Conservation (phyloP, 2,797 vertebrate species). For the Scomberomorus guttatus region DNA sequence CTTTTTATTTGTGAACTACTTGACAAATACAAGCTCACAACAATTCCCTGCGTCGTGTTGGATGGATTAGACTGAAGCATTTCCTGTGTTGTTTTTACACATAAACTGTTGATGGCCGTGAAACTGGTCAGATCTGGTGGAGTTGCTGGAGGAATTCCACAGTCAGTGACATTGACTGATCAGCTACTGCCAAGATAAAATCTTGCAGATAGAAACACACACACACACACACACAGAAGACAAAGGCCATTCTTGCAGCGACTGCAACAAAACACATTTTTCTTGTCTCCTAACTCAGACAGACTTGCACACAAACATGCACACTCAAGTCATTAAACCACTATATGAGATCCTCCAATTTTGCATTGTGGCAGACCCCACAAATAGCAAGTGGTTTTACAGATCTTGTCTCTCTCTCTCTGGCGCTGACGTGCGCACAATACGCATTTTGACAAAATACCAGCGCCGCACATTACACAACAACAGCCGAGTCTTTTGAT, state of each 20-base stretch:
- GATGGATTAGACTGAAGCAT: conserved; percentile 5
- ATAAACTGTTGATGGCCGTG: conserved; percentile 30
- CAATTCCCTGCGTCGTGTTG: neutral
- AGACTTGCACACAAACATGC: neutral
- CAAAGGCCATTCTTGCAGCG: conserved; percentile 4
- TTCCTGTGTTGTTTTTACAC: conserved; percentile 10
- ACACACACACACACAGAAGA: conserved; percentile 1
- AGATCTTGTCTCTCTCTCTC: conserved; percentile 8
- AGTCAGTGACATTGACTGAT: conserved; percentile 63
- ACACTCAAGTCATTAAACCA: neutral
- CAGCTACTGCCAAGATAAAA: conserved; percentile 60
- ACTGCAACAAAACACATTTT: conserved; percentile 37
- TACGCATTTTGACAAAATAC: conserved; percentile 37
- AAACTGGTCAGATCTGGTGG: conserved; percentile 23
- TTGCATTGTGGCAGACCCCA: conserved; percentile 40
- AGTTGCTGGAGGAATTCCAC: conserved; percentile 47
- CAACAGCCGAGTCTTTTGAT: conserved; percentile 37
- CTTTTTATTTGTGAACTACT: conserved; percentile 15
- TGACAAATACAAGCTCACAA: neutral
- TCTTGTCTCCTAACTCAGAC: conserved; percentile 38
- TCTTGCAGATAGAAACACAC: conserved; percentile 36
- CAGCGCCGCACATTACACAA: conserved; percentile 30
- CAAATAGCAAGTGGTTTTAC: conserved; percentile 37
- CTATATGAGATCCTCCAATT: conserved; percentile 3
- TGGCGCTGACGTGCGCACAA: conserved; percentile 14